phyloP scores from a whole-genome alignment of 2,888 invertebrate species.

The Zeuzera pyrina region DNA sequence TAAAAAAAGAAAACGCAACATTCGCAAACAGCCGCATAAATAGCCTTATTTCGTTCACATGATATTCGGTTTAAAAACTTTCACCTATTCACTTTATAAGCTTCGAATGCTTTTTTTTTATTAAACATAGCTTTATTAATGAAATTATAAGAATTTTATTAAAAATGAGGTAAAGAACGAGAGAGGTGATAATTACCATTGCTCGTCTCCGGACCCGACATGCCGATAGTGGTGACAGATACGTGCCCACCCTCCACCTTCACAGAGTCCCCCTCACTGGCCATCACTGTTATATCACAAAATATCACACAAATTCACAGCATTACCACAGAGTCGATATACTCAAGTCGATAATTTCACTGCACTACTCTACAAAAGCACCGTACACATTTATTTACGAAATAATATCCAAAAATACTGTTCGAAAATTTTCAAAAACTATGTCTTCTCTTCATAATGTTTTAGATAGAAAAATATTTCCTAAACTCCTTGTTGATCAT shows the following conservation, averaged over 20 bases:
- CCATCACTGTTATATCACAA: constrained; percentile 42
- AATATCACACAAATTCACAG: too few relatives aligned
- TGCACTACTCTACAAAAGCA: constrained; percentile 49
- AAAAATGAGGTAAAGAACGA: too few relatives aligned
- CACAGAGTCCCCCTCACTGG: constrained; percentile 60
- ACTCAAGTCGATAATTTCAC: constrained; percentile 31
- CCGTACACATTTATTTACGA: constrained; percentile 31
- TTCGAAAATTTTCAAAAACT: constrained; percentile 34
- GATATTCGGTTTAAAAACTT: too few relatives aligned
- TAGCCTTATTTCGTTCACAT: too few relatives aligned
- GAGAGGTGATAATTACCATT: constrained; percentile 53
- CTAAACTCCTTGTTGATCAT: constrained; percentile 32
- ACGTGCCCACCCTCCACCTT: constrained; percentile 75
- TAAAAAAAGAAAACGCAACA: too few relatives aligned
- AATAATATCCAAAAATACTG: constrained; percentile 42
- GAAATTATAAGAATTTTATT: too few relatives aligned
- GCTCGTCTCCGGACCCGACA: constrained; percentile 73
- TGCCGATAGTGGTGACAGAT: constrained; percentile 87
- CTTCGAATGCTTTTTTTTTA: too few relatives aligned
- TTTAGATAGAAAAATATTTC: constrained; percentile 32
- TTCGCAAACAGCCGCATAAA: too few relatives aligned
- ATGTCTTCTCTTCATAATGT: constrained; percentile 33
- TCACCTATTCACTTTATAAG: too few relatives aligned
- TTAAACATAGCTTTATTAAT: too few relatives aligned
- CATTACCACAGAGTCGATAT: constrained; percentile 39